Conservation (phyloP, 2,113 vertebrate species). For the Tetraodon nigroviridis region DNA sequence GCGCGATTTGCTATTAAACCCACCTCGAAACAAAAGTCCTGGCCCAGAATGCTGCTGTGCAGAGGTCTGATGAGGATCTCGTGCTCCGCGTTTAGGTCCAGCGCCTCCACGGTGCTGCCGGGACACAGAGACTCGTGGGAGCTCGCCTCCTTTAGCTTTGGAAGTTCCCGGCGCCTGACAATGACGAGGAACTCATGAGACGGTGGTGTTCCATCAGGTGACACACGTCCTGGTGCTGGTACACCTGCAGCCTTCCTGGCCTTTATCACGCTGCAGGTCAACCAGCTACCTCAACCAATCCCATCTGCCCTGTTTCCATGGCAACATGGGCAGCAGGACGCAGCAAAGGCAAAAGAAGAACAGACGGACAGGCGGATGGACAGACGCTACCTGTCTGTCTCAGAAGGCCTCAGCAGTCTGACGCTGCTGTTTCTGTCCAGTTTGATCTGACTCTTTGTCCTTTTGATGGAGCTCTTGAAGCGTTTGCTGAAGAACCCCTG, state of each 20-base stretch:
- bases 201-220: too few species aligned
- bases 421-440: constrained; percentile 92
- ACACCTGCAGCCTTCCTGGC: too few species aligned
- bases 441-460: constrained; percentile 95
- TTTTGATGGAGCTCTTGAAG: constrained; percentile 95
- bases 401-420: constrained; percentile 80
- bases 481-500: constrained; percentile 97
- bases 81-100: constrained; percentile 88
- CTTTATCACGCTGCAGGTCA: too few species aligned
- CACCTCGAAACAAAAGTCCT: constrained; percentile 97
- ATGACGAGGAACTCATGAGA: not conserved
- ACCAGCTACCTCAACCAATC: too few species aligned
- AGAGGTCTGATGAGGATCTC: constrained; percentile 87
- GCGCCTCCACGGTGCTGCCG: constrained; percentile 81
- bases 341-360: too few species aligned
- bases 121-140: constrained; percentile 93
- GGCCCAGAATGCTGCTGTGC: constrained; percentile 93
- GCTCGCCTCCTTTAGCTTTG: constrained; percentile 87
- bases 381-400: constrained; percentile 78
- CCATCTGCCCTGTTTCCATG: too few species aligned
- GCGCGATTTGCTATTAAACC: too few species aligned
- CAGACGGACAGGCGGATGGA: not conserved
- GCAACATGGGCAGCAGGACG: too few species aligned
- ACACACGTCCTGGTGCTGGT: too few species aligned
- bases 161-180: constrained; percentile 82